These are phyloP conservation scores for Takifugu ocellatus DNA, from an alignment of 2,797 vertebrate genomes.

Conservation along the genomic window DNA sequence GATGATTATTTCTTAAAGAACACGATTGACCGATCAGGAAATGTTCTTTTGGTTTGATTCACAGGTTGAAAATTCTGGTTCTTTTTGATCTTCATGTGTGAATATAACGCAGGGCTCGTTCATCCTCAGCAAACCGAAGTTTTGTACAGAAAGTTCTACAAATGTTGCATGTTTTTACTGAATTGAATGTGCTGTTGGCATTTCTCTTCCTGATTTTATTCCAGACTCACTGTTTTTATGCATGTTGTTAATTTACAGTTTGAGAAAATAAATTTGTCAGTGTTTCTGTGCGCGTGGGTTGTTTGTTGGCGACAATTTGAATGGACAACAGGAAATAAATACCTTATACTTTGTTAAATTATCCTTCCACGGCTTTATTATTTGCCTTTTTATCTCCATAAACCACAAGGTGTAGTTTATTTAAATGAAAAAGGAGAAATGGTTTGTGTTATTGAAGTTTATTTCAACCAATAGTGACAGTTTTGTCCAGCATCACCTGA, in stretches of 20 bases:
- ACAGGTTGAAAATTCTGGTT: not conserved
- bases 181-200: constrained; percentile 32
- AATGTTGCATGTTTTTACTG: constrained; percentile 60
- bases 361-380: too few species aligned
- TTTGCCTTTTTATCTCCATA: too few species aligned
- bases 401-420: too few species aligned
- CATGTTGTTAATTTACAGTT: constrained; percentile 56
- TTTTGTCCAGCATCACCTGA: too few species aligned
- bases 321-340: not conserved
- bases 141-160: constrained; percentile 33
- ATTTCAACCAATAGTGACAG: too few species aligned
- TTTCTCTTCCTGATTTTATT: constrained; percentile 61
- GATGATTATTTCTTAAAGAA: too few species aligned
- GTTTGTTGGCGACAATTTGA: not conserved
- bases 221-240: constrained; percentile 48
- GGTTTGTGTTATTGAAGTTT: too few species aligned
- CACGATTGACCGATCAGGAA: not conserved
- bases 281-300: constrained; percentile 3
- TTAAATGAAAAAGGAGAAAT: too few species aligned
- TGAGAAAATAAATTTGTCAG: constrained; percentile 58
- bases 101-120: too few species aligned
- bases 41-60: too few species aligned
- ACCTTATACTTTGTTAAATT: too few species aligned
- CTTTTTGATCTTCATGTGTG: constrained; percentile 7
- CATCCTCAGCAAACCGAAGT: constrained; percentile 11